Evolutionary conservation across 2,888 invertebrate species (phyloP).

Genomic region (Mantis religiosa): DNA sequence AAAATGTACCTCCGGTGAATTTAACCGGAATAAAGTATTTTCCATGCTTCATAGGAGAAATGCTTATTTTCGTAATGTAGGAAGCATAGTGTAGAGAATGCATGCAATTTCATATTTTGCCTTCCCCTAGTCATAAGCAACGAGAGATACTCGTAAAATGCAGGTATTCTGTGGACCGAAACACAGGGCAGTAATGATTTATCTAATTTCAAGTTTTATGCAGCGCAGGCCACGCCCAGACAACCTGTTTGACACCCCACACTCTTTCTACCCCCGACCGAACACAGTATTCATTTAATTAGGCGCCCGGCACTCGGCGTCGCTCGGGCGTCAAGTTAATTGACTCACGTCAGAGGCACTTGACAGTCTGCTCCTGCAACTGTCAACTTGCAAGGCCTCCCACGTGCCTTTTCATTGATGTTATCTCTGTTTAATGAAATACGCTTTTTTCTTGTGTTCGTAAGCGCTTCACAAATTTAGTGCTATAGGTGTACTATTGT

Average conservation of each 20-base stretch:
- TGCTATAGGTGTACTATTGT: too few species aligned
- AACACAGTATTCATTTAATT: slow-evolving; percentile 4
- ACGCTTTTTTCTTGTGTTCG: not conserved
- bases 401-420: not conserved
- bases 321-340: slow-evolving; percentile 10
- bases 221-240: not conserved
- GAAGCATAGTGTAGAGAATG: too few species aligned
- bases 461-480: not conserved
- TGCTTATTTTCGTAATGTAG: too few species aligned
- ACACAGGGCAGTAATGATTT: not conserved
- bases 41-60: too few species aligned
- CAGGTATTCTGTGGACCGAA: not conserved
- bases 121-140: too few species aligned
- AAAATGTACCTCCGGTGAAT: too few species aligned
- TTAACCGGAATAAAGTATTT: too few species aligned
- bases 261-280: not conserved
- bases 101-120: too few species aligned
- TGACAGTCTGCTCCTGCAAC: not conserved
- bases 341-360: slow-evolving; percentile 2
- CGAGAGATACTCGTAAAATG: not conserved
- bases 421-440: not conserved
- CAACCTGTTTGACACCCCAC: not conserved
- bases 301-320: not conserved
- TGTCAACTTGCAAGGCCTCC: not conserved
- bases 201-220: not conserved